Conservation (phyloP, 2,113 vertebrate species). For the Dendrocopos noguchii region DNA sequence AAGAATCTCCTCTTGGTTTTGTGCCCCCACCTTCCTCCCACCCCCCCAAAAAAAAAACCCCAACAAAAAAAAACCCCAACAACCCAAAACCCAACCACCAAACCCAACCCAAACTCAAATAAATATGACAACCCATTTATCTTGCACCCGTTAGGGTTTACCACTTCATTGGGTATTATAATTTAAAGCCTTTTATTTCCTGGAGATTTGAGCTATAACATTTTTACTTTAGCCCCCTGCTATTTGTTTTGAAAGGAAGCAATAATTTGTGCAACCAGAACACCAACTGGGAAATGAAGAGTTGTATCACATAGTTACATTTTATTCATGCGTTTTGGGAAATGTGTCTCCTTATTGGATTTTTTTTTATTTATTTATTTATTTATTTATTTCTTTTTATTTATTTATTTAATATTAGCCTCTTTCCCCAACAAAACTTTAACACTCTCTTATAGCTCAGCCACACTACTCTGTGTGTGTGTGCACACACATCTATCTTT, state of each 20-base stretch:
- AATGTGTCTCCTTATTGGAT: constrained; percentile 66
- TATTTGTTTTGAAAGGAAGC: constrained; percentile 85
- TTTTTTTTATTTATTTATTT: not conserved
- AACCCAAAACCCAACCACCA: too few relatives aligned
- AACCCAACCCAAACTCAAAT: constrained; percentile 72
- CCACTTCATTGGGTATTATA: constrained; percentile 88
- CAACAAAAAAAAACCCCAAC: too few relatives aligned
- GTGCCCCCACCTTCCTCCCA: constrained; percentile 34
- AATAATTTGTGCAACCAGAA: constrained; percentile 82
- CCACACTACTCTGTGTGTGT: not conserved
- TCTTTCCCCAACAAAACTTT: constrained; percentile 60
- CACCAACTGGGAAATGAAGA: constrained; percentile 75
- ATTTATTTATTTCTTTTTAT: too few relatives aligned
- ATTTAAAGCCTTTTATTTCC: constrained; percentile 87
- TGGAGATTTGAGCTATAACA: constrained; percentile 82
- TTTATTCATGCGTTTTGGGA: constrained; percentile 68
- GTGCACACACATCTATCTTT: not conserved
- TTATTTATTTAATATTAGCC: not conserved
- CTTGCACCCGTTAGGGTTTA: constrained; percentile 83
- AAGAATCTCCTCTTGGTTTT: constrained; percentile 72
- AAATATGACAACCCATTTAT: constrained; percentile 85
- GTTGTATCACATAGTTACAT: constrained; percentile 73
- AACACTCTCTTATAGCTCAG: constrained; percentile 13
- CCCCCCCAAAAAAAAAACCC: too few relatives aligned
- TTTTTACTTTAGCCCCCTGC: constrained; percentile 84